A percentile compares a stretch with the other conserved stretches of the same genome.
Conservation (phyloP, 2,888 invertebrate genomes). For the Ametastegia equiseti region DNA sequence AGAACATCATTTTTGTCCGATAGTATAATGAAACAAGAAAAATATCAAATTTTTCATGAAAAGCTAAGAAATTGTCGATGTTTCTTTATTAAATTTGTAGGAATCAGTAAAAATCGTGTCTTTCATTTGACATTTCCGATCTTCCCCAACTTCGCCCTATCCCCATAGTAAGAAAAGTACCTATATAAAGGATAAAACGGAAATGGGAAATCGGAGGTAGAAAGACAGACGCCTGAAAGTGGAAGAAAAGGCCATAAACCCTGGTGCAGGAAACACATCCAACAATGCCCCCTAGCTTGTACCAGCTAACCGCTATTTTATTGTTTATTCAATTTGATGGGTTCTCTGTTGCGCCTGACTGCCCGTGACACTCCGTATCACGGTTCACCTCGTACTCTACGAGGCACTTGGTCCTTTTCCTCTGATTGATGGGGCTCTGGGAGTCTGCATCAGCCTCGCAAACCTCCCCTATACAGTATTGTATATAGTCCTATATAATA, state of each 20-base stretch:
- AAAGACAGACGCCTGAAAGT: neutral
- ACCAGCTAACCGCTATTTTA: constrained; percentile 35
- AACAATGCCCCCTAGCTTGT: neutral
- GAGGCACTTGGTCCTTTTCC: constrained; percentile 29
- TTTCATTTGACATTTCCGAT: too few species aligned
- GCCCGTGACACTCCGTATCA: constrained; percentile 34
- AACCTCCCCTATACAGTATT: neutral
- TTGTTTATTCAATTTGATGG: constrained; percentile 42
- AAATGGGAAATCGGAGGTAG: neutral
- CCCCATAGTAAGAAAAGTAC: too few species aligned
- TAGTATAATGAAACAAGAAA: too few species aligned
- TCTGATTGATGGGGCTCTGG: constrained; percentile 29
- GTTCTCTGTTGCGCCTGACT: constrained; percentile 34
- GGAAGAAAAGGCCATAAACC: neutral
- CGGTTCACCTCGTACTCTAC: constrained; percentile 31
- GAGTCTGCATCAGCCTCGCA: too few species aligned
- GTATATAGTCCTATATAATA: too few species aligned
- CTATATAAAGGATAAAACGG: too few species aligned
- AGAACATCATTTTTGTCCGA: too few species aligned
- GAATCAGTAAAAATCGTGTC: too few species aligned
- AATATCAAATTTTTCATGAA: too few species aligned
- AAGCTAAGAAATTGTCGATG: too few species aligned
- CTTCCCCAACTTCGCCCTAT: too few species aligned
- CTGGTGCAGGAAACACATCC: neutral
- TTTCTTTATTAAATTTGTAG: too few species aligned